Evolutionary conservation across 1,140 invertebrate species (phyloP).

Genomic region (Rhagoletis pomonella): DNA sequence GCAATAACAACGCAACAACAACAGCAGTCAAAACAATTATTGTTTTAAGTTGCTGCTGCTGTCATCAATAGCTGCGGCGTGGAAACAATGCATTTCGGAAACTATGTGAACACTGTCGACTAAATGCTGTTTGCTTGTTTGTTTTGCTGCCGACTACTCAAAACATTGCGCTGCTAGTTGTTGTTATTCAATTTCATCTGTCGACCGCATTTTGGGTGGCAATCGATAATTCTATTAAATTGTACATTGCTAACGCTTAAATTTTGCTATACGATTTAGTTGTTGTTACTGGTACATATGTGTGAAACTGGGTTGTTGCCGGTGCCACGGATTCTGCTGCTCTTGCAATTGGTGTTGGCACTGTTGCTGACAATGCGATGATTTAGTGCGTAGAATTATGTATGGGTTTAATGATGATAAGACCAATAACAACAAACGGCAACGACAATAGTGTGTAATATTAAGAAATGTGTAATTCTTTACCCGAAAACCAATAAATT

Average conservation of each 20-base stretch:
- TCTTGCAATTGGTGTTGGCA: neutral
- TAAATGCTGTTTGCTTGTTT: neutral
- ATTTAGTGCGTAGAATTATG: slow-evolving; percentile 12
- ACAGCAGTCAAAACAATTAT: slow-evolving; percentile 5
- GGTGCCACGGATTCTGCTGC: neutral
- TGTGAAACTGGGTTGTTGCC: neutral
- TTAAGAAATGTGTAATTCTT: no score
- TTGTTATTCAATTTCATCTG: neutral
- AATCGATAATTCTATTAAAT: slow-evolving; percentile 21
- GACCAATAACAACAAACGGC: neutral
- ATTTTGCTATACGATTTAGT: neutral
- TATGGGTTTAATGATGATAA: neutral
- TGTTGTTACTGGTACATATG: neutral
- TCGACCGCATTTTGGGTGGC: neutral
- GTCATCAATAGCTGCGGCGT: neutral
- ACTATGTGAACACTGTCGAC: neutral
- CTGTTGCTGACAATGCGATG: neutral
- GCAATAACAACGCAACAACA: neutral
- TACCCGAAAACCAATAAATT: no score
- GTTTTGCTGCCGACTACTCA: neutral
- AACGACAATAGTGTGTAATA: neutral
- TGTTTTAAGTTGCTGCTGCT: neutral
- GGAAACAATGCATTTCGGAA: neutral
- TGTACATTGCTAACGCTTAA: neutral
- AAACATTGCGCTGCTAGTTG: neutral